Base-by-base conservation (phyloP, 2,797 vertebrate genomes). In the Peromyscus eremicus region DNA sequence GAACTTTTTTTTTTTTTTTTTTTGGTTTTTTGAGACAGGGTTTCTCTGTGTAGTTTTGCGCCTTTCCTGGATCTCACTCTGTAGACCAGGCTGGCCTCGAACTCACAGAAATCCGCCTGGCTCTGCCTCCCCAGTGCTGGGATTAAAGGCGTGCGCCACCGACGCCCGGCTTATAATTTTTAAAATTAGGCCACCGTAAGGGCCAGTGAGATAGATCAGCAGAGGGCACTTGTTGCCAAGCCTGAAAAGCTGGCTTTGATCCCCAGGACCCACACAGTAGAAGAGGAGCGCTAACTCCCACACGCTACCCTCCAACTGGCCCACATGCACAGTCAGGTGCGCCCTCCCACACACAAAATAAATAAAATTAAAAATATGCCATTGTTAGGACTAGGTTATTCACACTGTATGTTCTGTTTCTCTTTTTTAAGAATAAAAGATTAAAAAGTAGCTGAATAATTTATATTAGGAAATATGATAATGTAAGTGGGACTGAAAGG, bases 371-470 rank as follows among this genome's bases (percentile, higher is more conserved):
- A 91, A 93, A 88, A 82, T 32, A 90, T 49, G 43, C 21, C 52
- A 46, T 49, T 66, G 12, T 86, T 84, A 64, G 43, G 29, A 87
- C 27, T 70, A 80, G 37, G 19, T 19, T 52, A 66, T 62, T 93
- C 68, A 17, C 46, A 68, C 10, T 29, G 6, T 57, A 49, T 83
- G 40, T 73, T 87, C 79, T 76, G 0, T 73, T 89, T 94, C 76
- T 73, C 19, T 5, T 83, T 95, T 91, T 94, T 89, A 81, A 90
- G 32, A 86, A 70, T 70, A 96, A 62, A 93, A 27, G 83, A 88
- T 73, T 89, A 52, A 89, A 82, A 92, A 73, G 84, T 34, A 89
- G n/a, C 46, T 91, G 80, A 95, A 93, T 93, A 94, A 97, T 97
- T 97, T 92, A 84, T 84, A 92, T 68, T 75, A 91, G 81, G 62